A percentile compares a stretch with the other conserved stretches of the same genome.
Conservation (phyloP, 2,888 invertebrate genomes). For the Ennomos erosarius region DNA sequence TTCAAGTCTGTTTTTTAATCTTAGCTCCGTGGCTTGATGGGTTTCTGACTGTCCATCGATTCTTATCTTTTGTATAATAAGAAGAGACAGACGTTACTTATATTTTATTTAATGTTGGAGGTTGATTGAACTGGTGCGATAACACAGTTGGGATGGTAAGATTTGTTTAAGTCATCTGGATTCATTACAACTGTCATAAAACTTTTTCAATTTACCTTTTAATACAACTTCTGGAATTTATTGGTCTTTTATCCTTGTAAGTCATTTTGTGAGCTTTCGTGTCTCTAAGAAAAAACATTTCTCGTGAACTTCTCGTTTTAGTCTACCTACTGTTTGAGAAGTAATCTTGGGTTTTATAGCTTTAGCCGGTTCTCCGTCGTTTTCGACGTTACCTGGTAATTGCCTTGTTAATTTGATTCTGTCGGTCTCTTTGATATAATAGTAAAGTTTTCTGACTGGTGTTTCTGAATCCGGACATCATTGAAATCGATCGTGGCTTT, state of each 20-base stretch:
- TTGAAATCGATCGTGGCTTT: constrained; percentile 60
- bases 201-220: not conserved
- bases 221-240: too few species aligned
- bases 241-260: too few species aligned
- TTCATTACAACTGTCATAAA: constrained; percentile 53
- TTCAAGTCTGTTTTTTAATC: constrained; percentile 77
- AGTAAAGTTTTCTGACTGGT: constrained; percentile 68
- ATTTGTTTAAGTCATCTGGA: constrained; percentile 76
- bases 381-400: constrained; percentile 74
- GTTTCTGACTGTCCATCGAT: constrained; percentile 81
- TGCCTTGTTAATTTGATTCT: constrained; percentile 79
- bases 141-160: constrained; percentile 65
- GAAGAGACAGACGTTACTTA: constrained; percentile 83
- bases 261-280: too few species aligned
- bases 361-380: constrained; percentile 56
- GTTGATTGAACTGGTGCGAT: constrained; percentile 78
- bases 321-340: constrained; percentile 40
- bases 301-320: constrained; percentile 18
- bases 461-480: constrained; percentile 64
- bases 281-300: constrained; percentile 15
- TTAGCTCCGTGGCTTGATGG: constrained; percentile 74
- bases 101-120: constrained; percentile 82
- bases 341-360: constrained; percentile 63
- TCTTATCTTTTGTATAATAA: constrained; percentile 81
- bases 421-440: constrained; percentile 72